Evolutionary conservation across 2,888 invertebrate genomes (phyloP).

Genomic region (Caprella mutica): DNA sequence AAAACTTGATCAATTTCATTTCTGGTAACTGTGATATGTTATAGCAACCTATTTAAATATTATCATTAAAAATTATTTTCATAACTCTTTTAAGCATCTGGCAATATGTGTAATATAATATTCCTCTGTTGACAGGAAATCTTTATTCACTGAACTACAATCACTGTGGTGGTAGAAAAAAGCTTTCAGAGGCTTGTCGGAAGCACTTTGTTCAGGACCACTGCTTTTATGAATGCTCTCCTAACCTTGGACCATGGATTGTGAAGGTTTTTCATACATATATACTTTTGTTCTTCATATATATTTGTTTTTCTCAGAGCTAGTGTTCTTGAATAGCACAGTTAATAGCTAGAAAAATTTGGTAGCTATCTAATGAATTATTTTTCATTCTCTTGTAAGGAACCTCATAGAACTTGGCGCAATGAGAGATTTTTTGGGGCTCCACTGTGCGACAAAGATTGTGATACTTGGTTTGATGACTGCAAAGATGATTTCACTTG

Average conservation of each 20-base stretch:
- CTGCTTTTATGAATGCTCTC: constrained; percentile 48
- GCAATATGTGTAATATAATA: no score
- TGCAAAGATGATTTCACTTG: constrained; percentile 45
- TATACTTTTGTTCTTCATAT: neutral
- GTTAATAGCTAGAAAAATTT: neutral
- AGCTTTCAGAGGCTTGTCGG: constrained; percentile 41
- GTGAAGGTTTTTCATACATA: constrained; percentile 39
- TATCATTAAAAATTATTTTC: no score
- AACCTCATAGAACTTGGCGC: constrained; percentile 35
- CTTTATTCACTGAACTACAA: constrained; percentile 43
- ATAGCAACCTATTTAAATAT: no score
- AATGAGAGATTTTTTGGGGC: constrained; percentile 42
- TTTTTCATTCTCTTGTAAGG: constrained; percentile 13
- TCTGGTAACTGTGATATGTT: no score
- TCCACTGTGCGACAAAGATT: constrained; percentile 45
- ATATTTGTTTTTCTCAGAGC: neutral
- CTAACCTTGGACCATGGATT: constrained; percentile 46
- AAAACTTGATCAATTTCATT: no score
- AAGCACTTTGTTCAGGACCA: constrained; percentile 43
- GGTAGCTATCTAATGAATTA: neutral
- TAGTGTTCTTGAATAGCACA: neutral
- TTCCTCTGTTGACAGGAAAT: constrained; percentile 38
- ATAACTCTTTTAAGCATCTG: no score
- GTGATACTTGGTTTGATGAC: constrained; percentile 44
- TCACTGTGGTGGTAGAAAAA: constrained; percentile 40